A percentile compares a stretch with the other conserved stretches of the same genome.
Conservation (phyloP, 2,797 vertebrate species). For the Agapornis canus region DNA sequence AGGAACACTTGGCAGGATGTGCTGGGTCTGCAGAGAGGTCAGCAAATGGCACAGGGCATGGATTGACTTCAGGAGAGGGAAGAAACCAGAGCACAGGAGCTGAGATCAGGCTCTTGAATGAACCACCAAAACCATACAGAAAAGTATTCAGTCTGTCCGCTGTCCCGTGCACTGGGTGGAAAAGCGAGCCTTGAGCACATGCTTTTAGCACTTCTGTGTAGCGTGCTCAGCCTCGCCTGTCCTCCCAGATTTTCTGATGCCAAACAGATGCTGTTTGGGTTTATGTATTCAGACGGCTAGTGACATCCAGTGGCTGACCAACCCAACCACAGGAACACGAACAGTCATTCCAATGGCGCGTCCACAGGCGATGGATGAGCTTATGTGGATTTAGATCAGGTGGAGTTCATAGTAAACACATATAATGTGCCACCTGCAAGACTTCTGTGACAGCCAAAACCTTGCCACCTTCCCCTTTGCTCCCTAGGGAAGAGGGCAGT, state of each 20-base stretch:
- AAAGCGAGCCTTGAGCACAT: neutral
- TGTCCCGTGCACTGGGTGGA: neutral
- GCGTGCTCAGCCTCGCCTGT: neutral
- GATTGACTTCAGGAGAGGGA: neutral
- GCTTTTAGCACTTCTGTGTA: neutral
- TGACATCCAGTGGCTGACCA: constrained; percentile 63
- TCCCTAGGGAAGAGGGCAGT: neutral
- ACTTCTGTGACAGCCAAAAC: neutral
- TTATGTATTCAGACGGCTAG: constrained; percentile 16
- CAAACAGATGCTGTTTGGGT: constrained; percentile 13
- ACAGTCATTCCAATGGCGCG: rapidly evolving
- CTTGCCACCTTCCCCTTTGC: neutral
- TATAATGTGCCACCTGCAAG: neutral
- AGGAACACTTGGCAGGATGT: rapidly evolving
- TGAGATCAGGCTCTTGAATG: neutral
- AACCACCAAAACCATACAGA: neutral
- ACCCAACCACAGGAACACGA: neutral
- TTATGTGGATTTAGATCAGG: neutral
- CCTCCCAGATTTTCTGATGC: neutral
- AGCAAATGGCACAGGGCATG: neutral
- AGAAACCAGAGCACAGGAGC: neutral
- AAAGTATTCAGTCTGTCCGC: neutral
- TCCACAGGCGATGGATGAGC: neutral
- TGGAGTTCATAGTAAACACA: neutral
- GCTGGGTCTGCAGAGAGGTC: neutral